phyloP scores from a whole-genome alignment of 2,113 vertebrate genomes.

The Neotoma lepida region DNA sequence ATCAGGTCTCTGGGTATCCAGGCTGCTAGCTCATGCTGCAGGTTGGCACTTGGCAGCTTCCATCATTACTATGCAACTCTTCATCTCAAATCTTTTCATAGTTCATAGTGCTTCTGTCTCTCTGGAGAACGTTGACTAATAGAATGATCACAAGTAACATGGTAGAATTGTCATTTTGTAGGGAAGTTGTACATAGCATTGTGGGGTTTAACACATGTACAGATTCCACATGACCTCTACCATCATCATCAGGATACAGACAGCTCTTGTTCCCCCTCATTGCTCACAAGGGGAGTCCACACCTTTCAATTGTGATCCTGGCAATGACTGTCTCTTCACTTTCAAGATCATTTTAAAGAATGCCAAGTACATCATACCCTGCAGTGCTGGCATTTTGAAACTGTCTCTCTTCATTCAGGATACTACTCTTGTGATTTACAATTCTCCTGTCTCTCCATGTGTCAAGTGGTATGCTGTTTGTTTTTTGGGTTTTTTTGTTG shows the following conservation, averaged over 20 bases:
- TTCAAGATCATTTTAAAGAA: background rate
- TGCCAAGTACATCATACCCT: background rate
- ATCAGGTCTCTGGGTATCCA: background rate
- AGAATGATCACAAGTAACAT: background rate
- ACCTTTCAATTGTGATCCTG: background rate
- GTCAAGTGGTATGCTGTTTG: background rate
- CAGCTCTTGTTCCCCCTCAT: background rate
- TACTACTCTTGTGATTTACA: background rate
- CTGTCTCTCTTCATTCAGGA: background rate
- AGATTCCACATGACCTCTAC: background rate
- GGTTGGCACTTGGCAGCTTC: background rate
- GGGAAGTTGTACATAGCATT: background rate
- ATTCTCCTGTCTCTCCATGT: background rate
- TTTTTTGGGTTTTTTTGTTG: background rate
- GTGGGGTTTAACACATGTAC: background rate
- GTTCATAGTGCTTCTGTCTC: background rate
- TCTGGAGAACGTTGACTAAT: background rate
- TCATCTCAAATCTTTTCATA: background rate
- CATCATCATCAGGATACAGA: background rate
- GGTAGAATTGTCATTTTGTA: background rate
- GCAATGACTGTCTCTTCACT: background rate
- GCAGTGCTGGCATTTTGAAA: background rate
- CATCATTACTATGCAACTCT: background rate
- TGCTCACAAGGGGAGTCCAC: background rate
- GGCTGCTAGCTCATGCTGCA: background rate